These are phyloP conservation scores for Arctocebus calabarensis DNA, from an alignment of 2,797 vertebrate species.

Conservation along the genomic window DNA sequence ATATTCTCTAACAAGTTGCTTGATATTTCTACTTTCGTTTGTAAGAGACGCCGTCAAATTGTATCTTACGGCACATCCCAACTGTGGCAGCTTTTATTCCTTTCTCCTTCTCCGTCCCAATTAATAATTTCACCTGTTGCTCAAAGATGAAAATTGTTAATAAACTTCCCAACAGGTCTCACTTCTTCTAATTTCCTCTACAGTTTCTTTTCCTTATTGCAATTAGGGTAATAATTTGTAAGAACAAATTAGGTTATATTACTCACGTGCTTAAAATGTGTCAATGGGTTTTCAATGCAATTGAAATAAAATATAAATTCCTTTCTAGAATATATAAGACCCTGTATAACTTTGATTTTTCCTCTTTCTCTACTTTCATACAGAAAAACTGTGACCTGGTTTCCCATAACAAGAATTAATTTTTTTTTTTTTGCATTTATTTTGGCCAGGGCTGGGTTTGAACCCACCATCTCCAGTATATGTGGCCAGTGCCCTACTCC, in stretches of 20 bases:
- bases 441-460: too few relatives aligned
- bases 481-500: too few relatives aligned
- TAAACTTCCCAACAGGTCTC: neutral
- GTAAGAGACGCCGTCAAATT: neutral
- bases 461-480: too few relatives aligned
- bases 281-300: neutral
- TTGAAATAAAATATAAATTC: neutral
- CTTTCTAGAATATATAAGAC: neutral
- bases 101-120: neutral
- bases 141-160: neutral
- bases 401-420: neutral
- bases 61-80: neutral
- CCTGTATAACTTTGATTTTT: neutral
- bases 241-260: neutral
- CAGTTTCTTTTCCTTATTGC: neutral
- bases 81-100: neutral
- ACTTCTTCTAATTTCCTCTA: neutral
- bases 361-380: neutral
- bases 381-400: neutral
- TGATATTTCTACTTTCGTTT: neutral
- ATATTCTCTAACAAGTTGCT: neutral
- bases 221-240: neutral
- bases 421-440: neutral
- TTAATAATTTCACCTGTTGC: neutral
- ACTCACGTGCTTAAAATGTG: neutral